phyloP scores from a whole-genome alignment of 2,888 invertebrate genomes.

The Itoplectis maculator region DNA sequence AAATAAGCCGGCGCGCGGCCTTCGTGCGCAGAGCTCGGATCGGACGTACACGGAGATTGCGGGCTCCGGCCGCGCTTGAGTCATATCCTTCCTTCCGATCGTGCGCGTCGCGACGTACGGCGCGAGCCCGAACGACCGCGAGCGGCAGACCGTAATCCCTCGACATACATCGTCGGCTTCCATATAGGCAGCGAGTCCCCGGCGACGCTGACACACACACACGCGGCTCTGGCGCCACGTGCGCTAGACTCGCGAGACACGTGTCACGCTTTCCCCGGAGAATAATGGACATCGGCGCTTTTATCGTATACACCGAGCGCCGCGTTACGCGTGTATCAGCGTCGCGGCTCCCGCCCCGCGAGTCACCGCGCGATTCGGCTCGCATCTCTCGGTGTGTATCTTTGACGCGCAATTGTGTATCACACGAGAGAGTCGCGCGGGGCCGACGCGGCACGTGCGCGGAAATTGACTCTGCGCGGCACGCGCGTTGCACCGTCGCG shows the following conservation, averaged over 20 bases:
- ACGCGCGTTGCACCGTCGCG: constrained; percentile 40
- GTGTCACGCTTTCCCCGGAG: not conserved
- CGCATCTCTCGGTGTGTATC: constrained; percentile 4
- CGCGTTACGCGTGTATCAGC: not conserved
- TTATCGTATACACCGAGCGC: not conserved
- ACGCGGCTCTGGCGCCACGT: constrained; percentile 1
- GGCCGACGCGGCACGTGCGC: constrained; percentile 64
- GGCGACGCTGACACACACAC: not conserved
- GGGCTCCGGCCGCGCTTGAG: constrained; percentile 33
- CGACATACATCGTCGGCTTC: constrained; percentile 23
- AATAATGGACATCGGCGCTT: not conserved
- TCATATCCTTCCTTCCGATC: constrained; percentile 63
- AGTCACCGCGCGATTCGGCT: not conserved
- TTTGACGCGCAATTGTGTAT: constrained; percentile 19
- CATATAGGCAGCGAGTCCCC: not conserved
- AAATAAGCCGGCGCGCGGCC: not conserved
- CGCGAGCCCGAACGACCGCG: too few relatives aligned
- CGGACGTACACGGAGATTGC: too few relatives aligned
- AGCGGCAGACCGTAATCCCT: not conserved
- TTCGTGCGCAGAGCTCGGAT: constrained; percentile 5
- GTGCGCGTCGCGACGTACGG: not conserved
- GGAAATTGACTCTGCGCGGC: constrained; percentile 64
- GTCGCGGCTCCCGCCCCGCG: not conserved
- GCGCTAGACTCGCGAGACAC: constrained; percentile 14
- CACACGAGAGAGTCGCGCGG: not conserved